phyloP scores from a whole-genome alignment of 2,888 invertebrate genomes.

The Panorpa germanica region DNA sequence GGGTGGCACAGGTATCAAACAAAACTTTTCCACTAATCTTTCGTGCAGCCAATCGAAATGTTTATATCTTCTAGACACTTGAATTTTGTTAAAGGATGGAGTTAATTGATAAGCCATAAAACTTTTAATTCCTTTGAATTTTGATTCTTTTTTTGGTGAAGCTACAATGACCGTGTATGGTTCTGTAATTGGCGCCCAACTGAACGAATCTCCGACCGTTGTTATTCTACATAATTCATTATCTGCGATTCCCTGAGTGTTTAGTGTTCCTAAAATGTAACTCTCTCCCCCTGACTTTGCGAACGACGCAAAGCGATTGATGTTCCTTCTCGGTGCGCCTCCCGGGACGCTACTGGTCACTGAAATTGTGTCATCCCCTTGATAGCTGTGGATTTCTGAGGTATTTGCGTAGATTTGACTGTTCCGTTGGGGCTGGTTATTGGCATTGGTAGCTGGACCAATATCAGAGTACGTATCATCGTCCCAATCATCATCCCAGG shows the following conservation, averaged over 20 bases:
- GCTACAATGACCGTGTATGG: conserved; percentile 74
- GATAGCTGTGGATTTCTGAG: conserved; percentile 11
- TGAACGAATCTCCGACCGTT: conserved; percentile 51
- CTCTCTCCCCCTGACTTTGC: conserved; percentile 82
- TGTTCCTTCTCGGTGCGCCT: conserved; percentile 16
- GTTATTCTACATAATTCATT: conserved; percentile 52
- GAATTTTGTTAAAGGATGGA: conserved; percentile 84
- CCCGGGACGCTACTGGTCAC: conserved; percentile 15
- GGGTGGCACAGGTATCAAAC: conserved; percentile 88
- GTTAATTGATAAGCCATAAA: conserved; percentile 94
- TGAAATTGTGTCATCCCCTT: conserved; percentile 30
- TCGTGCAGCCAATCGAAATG: conserved; percentile 99
- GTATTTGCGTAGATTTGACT: conserved; percentile 19
- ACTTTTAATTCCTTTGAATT: conserved; percentile 92
- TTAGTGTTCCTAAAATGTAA: conserved; percentile 63
- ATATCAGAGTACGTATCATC: conserved; percentile 63
- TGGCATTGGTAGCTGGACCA: conserved; percentile 27
- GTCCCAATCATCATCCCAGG: conserved; percentile 78
- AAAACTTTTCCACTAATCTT: conserved; percentile 82
- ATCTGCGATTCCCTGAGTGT: conserved; percentile 43
- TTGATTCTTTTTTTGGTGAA: conserved; percentile 93
- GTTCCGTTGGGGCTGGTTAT: background rate
- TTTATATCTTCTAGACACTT: conserved; percentile 89
- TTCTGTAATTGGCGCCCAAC: conserved; percentile 57
- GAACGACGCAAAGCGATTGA: conserved; percentile 70